phyloP scores from a whole-genome alignment of 2,113 vertebrate genomes.

The Ciconia boyciana region DNA sequence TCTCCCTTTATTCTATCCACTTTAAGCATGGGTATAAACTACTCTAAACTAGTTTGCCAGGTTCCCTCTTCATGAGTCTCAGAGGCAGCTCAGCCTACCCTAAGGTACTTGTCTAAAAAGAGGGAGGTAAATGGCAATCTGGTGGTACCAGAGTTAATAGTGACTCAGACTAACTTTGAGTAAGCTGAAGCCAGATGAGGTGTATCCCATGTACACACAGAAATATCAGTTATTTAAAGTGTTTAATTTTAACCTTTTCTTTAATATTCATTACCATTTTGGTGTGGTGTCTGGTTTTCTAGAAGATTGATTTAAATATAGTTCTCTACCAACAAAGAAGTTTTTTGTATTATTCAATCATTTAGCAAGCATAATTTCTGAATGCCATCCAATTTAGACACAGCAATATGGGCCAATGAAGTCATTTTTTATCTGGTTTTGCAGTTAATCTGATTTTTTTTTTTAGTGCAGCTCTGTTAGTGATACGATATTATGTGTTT shows the following conservation, averaged over 20 bases:
- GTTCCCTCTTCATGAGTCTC: not conserved
- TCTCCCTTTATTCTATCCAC: not conserved
- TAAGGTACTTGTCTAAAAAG: not conserved
- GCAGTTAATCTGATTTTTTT: conserved; percentile 5
- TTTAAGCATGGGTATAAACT: not conserved
- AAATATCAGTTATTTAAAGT: not conserved
- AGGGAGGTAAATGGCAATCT: not conserved
- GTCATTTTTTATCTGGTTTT: conserved; percentile 36
- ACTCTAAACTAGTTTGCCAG: not conserved
- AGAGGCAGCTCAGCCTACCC: not conserved
- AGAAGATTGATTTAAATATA: not conserved
- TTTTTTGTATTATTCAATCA: not conserved
- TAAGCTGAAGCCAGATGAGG: not conserved
- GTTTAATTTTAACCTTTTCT: not conserved
- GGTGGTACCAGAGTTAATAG: not conserved
- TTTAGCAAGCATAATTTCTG: conserved; percentile 19
- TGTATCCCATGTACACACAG: not conserved
- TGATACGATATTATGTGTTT: conserved; percentile 17
- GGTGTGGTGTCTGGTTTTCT: not conserved
- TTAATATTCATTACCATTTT: not conserved
- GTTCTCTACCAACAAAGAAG: not conserved
- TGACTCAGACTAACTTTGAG: not conserved
- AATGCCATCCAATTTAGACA: conserved; percentile 2
- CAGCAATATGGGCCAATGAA: not conserved
- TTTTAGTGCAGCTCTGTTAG: not conserved